A percentile compares a stretch with the other conserved stretches of the same genome.
Conservation (phyloP, 2,797 vertebrate genomes). For the Halcyon leucocephala region DNA sequence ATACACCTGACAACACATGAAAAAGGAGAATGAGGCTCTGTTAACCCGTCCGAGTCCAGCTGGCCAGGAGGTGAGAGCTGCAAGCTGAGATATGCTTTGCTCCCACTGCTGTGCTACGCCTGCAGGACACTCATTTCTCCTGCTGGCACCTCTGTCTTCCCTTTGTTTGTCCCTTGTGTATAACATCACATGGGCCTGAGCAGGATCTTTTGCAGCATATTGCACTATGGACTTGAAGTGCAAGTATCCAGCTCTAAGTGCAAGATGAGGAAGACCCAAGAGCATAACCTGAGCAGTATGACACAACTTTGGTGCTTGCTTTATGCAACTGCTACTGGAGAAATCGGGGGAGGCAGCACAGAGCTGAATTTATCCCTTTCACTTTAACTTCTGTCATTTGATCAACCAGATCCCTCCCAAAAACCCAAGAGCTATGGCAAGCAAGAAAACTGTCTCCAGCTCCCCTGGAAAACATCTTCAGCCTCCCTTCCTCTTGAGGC, state of each 20-base stretch:
- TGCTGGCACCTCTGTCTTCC: not conserved
- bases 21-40: not conserved
- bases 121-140: not conserved
- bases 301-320: not conserved
- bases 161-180: not conserved
- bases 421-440: not conserved
- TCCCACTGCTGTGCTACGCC: not conserved
- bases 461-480: not conserved
- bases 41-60: not conserved
- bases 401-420: not conserved
- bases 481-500: not conserved
- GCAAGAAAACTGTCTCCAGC: not conserved
- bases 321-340: not conserved
- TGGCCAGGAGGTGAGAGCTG: not conserved
- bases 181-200: not conserved
- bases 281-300: not conserved
- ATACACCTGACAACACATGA: accelerated
- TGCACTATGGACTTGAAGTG: too few species aligned
- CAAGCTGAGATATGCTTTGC: not conserved
- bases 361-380: not conserved
- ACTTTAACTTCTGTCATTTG: not conserved
- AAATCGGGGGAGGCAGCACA: not conserved
- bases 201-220: not conserved
- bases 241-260: not conserved
- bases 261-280: accelerated